Conservation (phyloP, 2,113 vertebrate genomes). For the Anoura caudifer region DNA sequence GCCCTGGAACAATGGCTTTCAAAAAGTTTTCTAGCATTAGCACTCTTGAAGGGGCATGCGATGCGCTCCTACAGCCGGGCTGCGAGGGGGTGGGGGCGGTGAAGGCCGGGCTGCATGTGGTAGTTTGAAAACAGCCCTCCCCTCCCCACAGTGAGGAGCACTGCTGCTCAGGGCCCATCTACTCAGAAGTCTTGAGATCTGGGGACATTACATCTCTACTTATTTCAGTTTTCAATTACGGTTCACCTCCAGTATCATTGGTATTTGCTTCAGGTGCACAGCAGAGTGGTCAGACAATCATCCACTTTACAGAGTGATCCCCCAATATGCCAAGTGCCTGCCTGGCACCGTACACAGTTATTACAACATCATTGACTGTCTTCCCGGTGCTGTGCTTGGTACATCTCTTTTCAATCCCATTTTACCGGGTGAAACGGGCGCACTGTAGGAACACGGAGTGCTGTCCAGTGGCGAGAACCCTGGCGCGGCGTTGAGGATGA, state of each 20-base stretch:
- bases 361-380: background rate
- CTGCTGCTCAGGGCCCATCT: background rate
- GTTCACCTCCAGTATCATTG: background rate
- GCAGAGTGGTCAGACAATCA: background rate
- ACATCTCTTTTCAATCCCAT: background rate
- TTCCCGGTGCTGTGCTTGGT: background rate
- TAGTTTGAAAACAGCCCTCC: background rate
- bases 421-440: background rate
- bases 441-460: background rate
- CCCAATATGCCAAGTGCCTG: background rate
- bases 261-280: background rate
- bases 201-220: background rate
- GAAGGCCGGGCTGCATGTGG: background rate
- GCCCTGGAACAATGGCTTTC: background rate
- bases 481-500: slow-evolving; percentile 1
- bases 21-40: background rate
- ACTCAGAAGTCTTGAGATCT: background rate
- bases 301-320: background rate
- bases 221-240: background rate
- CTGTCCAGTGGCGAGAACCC: background rate
- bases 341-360: background rate
- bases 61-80: rapidly evolving
- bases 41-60: background rate
- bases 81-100: rapidly evolving
- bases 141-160: background rate